Evolutionary conservation across 2,113 vertebrate genomes (phyloP).

Genomic region (Ictidomys tridecemlineatus): DNA sequence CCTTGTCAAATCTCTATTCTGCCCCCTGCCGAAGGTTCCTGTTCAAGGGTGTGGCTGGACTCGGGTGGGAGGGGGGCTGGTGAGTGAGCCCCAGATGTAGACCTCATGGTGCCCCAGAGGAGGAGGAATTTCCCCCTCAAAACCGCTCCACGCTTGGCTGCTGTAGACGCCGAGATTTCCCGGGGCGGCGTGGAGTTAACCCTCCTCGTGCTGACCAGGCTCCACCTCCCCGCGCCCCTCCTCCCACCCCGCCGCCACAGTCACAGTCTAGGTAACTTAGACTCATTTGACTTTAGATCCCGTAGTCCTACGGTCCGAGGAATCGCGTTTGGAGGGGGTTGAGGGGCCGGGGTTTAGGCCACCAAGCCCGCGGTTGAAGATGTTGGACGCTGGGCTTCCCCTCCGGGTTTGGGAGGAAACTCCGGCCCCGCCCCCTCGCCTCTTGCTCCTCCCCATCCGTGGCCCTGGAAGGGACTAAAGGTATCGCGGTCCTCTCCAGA

Average conservation of each 20-base stretch:
- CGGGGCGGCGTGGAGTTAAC: slow-evolving; percentile 64
- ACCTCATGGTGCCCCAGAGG: slow-evolving; percentile 79
- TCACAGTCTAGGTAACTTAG: neutral
- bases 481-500: neutral
- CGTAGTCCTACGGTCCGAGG: neutral
- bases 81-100: slow-evolving; percentile 48
- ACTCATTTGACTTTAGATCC: slow-evolving; percentile 33
- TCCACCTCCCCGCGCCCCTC: slow-evolving; percentile 39
- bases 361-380: neutral
- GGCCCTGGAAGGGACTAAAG: neutral
- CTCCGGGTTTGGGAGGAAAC: neutral
- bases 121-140: slow-evolving; percentile 81
- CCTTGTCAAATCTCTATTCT: neutral
- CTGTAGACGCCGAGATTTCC: slow-evolving; percentile 68
- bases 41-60: slow-evolving; percentile 69
- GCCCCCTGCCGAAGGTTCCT: neutral
- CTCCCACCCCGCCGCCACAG: neutral
- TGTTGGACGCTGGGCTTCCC: neutral
- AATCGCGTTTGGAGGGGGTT: neutral
- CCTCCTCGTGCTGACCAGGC: slow-evolving; percentile 65
- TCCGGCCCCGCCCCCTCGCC: neutral
- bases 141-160: slow-evolving; percentile 58
- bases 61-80: neutral
- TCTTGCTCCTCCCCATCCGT: neutral
- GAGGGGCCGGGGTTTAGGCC: neutral